These are phyloP conservation scores for Lemur catta DNA, from an alignment of 2,797 vertebrate species.

Conservation along the genomic window DNA sequence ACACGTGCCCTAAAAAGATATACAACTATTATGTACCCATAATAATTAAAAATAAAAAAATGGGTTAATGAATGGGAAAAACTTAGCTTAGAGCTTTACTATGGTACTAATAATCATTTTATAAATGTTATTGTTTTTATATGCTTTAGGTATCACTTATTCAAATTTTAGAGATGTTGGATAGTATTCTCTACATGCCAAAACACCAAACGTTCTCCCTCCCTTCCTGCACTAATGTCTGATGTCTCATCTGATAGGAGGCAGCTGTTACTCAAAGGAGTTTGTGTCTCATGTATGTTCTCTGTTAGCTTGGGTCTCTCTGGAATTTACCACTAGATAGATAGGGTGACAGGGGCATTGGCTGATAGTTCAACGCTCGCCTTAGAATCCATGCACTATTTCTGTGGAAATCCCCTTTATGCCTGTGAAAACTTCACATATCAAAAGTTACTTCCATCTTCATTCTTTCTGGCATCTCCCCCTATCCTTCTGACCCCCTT, in stretches of 20 bases:
- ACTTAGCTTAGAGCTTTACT: background rate
- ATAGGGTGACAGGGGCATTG: background rate
- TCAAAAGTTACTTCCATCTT: constrained; percentile 26
- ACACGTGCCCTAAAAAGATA: background rate
- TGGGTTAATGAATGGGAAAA: background rate
- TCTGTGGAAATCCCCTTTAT: constrained; percentile 68
- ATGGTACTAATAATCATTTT: background rate
- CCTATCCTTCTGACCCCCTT: background rate
- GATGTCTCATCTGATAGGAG: background rate
- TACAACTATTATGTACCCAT: background rate
- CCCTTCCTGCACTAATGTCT: background rate
- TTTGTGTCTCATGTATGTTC: background rate
- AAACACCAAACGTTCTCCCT: background rate
- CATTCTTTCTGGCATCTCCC: background rate
- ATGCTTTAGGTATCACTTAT: background rate
- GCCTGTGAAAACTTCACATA: background rate
- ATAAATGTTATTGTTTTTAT: background rate
- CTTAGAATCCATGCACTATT: constrained; percentile 13
- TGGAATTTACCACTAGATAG: constrained; percentile 4
- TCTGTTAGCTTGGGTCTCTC: constrained; percentile 15
- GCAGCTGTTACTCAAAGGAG: background rate
- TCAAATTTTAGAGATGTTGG: background rate
- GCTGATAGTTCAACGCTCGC: background rate
- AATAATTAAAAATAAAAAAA: background rate
- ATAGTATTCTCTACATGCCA: background rate